A percentile compares a stretch with the other conserved stretches of the same genome.
These are phyloP conservation scores for Pedicia rivosa DNA, from an alignment of 2,888 invertebrate genomes.

Conservation along the genomic window DNA sequence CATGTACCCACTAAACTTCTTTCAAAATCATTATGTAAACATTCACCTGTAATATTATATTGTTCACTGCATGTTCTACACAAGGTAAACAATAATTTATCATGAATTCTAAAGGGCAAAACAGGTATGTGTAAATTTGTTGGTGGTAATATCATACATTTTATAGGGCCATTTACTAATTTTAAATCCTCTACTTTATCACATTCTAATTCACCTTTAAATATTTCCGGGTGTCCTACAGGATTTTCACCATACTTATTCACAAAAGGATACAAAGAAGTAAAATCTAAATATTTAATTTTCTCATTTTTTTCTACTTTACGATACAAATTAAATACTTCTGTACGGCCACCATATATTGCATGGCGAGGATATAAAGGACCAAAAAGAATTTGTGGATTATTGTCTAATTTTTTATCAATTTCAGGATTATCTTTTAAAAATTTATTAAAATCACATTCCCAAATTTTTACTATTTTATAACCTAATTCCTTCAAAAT, in stretches of 20 bases:
- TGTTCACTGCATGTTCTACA: conserved; percentile 12
- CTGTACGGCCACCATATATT: too few species aligned
- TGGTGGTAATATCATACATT: too few species aligned
- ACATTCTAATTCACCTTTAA: background rate
- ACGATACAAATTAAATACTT: too few species aligned
- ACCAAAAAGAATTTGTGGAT: background rate
- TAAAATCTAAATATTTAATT: conserved; percentile 5
- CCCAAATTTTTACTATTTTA: conserved; percentile 5
- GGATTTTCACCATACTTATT: conserved; percentile 2
- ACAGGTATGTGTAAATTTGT: conserved; percentile 17
- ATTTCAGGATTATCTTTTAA: background rate
- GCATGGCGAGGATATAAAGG: conserved; percentile 4
- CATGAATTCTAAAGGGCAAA: conserved; percentile 14
- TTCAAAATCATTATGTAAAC: conserved; percentile 13
- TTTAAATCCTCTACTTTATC: background rate
- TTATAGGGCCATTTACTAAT: too few species aligned
- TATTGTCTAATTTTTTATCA: background rate
- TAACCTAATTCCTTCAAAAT: background rate
- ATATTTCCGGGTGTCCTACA: background rate
- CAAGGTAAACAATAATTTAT: conserved; percentile 16
- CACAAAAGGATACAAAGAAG: conserved; percentile 2
- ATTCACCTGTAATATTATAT: conserved; percentile 4
- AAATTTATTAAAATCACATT: background rate
- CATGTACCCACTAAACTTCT: conserved; percentile 17
- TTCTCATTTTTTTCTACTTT: too few species aligned